These are phyloP conservation scores for Parapristionchus giblindavisi DNA, from an alignment of 2,888 invertebrate genomes.

Conservation along the genomic window DNA sequence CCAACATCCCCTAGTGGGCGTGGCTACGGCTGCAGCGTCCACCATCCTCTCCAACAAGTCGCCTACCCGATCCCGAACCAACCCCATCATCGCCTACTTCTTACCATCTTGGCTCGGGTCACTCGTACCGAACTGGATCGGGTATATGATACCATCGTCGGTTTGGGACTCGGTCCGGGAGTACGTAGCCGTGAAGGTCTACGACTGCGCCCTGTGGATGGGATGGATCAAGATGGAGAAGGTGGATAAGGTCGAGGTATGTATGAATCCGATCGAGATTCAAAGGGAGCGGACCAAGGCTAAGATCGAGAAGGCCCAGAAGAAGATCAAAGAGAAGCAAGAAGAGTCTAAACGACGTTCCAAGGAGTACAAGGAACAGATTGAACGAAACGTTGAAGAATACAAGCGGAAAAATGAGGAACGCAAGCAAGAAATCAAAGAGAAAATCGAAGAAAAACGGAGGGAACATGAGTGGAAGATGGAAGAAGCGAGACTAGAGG, in stretches of 20 bases:
- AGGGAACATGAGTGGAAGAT: conserved; percentile 39
- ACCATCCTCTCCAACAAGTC: not conserved
- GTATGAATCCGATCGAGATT: conserved; percentile 1
- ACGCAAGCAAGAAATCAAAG: not conserved
- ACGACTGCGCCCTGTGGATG: conserved; percentile 9
- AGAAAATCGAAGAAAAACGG: conserved; percentile 5
- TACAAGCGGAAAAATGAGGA: not conserved
- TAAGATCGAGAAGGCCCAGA: conserved; percentile 15
- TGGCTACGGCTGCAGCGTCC: conserved; percentile 25
- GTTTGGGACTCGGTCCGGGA: not conserved
- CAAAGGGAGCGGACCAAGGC: not conserved
- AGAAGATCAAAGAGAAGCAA: not conserved
- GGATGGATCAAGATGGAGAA: conserved; percentile 18
- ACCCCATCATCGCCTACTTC: conserved; percentile 6
- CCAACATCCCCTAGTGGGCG: conserved; percentile 23
- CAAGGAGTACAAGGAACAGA: conserved; percentile 7
- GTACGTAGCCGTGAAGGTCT: not conserved
- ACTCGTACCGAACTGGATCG: conserved; percentile 7
- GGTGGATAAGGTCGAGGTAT: not conserved
- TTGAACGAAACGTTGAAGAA: conserved; percentile 17
- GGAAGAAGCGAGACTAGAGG: conserved; percentile 37
- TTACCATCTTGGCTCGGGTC: conserved; percentile 13
- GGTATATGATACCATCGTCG: not conserved
- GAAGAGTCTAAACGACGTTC: conserved; percentile 1
- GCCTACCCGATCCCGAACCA: not conserved